phyloP scores from a whole-genome alignment of 2,888 invertebrate genomes.

The Lasius fuliginosus region DNA sequence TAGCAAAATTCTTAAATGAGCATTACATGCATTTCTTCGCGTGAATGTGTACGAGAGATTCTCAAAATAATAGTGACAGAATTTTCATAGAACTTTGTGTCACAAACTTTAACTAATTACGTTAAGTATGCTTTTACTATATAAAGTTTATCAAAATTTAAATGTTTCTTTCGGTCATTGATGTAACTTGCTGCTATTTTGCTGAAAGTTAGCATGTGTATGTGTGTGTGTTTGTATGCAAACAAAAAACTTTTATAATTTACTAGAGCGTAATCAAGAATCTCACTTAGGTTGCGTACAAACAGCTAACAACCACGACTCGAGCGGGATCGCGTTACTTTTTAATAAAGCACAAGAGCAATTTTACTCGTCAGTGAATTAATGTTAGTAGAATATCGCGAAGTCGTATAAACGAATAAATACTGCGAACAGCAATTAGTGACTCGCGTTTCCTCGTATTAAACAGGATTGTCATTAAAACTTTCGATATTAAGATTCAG shows the following conservation, averaged over 20 bases:
- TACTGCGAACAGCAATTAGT: constrained; percentile 24
- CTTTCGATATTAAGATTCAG: constrained; percentile 30
- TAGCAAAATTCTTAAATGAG: neutral
- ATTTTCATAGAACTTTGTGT: neutral
- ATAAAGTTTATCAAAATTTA: constrained; percentile 23
- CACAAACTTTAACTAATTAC: neutral
- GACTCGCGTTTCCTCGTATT: neutral
- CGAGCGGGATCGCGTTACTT: constrained; percentile 20
- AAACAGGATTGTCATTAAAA: constrained; percentile 51
- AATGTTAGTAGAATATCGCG: constrained; percentile 37
- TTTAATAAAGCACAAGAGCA: constrained; percentile 3
- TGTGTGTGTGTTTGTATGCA: neutral
- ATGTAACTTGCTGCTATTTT: neutral
- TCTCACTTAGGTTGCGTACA: constrained; percentile 4
- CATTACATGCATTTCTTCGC: neutral
- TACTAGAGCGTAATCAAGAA: constrained; percentile 29
- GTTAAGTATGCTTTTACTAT: neutral
- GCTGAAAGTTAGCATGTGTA: constrained; percentile 4
- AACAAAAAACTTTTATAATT: constrained; percentile 33
- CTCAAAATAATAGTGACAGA: neutral
- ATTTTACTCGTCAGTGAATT: constrained; percentile 14
- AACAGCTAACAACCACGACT: constrained; percentile 1
- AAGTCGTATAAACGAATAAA: constrained; percentile 38
- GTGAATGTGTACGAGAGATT: neutral
- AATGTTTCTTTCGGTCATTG: constrained; percentile 15